phyloP scores from a whole-genome alignment of 2,797 vertebrate genomes.

The Sparus aurata region DNA sequence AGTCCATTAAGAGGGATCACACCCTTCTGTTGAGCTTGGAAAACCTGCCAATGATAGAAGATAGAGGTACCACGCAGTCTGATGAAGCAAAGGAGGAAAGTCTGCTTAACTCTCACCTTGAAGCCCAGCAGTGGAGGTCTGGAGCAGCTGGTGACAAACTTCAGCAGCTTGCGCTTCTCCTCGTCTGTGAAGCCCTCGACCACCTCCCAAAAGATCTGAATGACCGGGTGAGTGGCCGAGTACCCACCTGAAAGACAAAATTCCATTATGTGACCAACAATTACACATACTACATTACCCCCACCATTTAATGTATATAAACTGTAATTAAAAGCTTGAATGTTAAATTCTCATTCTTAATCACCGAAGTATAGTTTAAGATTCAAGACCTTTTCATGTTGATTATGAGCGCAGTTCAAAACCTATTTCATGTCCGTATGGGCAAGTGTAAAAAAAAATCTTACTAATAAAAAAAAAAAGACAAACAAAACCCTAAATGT shows the following conservation, averaged over 20 bases:
- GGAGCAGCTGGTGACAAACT: constrained; percentile 98
- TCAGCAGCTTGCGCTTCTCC: constrained; percentile 96
- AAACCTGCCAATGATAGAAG: constrained; percentile 36
- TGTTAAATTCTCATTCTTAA: background rate
- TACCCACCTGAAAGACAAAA: constrained; percentile 90
- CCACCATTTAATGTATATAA: background rate
- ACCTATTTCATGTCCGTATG: too few species aligned
- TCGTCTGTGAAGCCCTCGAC: constrained; percentile 97
- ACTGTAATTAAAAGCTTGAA: background rate
- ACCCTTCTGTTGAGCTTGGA: constrained; percentile 38
- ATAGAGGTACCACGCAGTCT: constrained; percentile 21
- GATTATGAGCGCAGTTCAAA: too few species aligned
- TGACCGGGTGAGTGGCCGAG: constrained; percentile 95
- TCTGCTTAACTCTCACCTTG: constrained; percentile 87
- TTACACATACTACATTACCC: too few species aligned
- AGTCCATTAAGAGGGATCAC: constrained; percentile 65
- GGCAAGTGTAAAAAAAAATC: too few species aligned
- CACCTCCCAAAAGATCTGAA: constrained; percentile 97
- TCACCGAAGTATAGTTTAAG: background rate
- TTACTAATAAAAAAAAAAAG: too few species aligned
- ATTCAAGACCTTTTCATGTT: too few species aligned
- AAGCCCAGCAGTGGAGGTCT: constrained; percentile 97
- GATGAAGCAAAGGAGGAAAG: background rate
- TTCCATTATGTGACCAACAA: too few species aligned
- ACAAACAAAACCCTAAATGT: too few species aligned